Percentiles rank a stretch among this genome's conserved stretches.
phyloP scores from a whole-genome alignment of 2,113 vertebrate species.

The Fregata magnificens region DNA sequence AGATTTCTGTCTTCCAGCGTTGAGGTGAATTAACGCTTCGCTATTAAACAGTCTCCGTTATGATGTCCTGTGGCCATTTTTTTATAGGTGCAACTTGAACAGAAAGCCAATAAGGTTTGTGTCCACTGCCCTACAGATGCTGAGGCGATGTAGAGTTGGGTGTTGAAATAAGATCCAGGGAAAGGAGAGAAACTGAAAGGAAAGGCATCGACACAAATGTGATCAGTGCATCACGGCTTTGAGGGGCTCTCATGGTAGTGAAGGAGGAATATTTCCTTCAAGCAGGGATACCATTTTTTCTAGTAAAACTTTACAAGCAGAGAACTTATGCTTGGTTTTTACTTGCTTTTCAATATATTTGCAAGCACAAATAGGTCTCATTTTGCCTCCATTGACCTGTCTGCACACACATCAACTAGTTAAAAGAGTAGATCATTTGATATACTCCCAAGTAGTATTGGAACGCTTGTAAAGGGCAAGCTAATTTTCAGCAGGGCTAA shows the following conservation, averaged over 20 bases:
- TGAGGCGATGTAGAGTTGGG: background rate
- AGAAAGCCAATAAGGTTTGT: background rate
- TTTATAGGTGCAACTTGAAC: background rate
- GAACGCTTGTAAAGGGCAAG: background rate
- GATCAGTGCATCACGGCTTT: background rate
- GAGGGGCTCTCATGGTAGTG: background rate
- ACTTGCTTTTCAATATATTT: background rate
- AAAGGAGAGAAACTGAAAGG: background rate
- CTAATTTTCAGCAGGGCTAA: background rate
- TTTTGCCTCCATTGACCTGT: background rate
- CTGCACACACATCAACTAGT: background rate
- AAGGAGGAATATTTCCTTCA: background rate
- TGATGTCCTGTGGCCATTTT: background rate
- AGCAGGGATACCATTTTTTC: background rate
- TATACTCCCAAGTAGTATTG: background rate
- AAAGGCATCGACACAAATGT: background rate
- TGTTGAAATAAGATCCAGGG: background rate
- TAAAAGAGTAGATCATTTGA: background rate
- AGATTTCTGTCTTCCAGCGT: accelerated
- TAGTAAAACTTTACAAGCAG: background rate
- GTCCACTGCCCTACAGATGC: background rate
- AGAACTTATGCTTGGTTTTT: background rate
- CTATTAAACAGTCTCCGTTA: background rate
- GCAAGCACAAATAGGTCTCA: background rate
- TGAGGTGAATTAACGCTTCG: background rate